phyloP scores from a whole-genome alignment of 2,113 vertebrate species.

The Periophthalmus modestus region DNA sequence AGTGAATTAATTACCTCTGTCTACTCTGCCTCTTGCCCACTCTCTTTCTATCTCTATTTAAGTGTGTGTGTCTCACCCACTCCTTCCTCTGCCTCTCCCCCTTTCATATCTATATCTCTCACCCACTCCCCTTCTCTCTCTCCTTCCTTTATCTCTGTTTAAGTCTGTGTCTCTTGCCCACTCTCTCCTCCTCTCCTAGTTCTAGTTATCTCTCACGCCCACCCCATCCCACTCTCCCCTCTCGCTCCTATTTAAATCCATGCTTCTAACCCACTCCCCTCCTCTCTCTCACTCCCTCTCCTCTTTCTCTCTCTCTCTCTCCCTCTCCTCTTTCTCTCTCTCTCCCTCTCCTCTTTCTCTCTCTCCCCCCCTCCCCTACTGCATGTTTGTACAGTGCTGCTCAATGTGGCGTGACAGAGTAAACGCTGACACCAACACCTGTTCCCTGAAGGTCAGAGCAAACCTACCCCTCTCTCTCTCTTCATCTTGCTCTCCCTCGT shows the following conservation, averaged over 20 bases:
- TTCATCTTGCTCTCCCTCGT: background rate
- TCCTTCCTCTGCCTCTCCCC: too few relatives aligned
- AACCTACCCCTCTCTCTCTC: constrained; percentile 9
- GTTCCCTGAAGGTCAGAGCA: constrained; percentile 66
- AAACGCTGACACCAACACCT: constrained; percentile 70
- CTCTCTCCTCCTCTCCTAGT: background rate
- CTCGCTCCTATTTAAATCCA: background rate
- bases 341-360: background rate
- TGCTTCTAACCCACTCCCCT: background rate
- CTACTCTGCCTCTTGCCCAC: too few relatives aligned
- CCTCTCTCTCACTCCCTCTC: background rate
- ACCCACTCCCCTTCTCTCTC: too few relatives aligned
- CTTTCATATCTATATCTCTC: too few relatives aligned
- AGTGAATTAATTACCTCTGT: too few relatives aligned
- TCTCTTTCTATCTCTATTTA: too few relatives aligned
- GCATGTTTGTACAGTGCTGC: constrained; percentile 61
- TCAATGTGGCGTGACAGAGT: constrained; percentile 62
- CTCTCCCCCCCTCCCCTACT: constrained; percentile 1
- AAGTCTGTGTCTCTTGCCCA: background rate
- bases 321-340: background rate
- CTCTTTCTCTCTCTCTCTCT: background rate
- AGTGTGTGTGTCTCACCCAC: too few relatives aligned
- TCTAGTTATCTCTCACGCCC: background rate
- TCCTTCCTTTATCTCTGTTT: background rate
- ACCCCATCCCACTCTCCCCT: background rate